Base-by-base conservation (phyloP, 2,113 vertebrate species). In the Pitta sordida region DNA sequence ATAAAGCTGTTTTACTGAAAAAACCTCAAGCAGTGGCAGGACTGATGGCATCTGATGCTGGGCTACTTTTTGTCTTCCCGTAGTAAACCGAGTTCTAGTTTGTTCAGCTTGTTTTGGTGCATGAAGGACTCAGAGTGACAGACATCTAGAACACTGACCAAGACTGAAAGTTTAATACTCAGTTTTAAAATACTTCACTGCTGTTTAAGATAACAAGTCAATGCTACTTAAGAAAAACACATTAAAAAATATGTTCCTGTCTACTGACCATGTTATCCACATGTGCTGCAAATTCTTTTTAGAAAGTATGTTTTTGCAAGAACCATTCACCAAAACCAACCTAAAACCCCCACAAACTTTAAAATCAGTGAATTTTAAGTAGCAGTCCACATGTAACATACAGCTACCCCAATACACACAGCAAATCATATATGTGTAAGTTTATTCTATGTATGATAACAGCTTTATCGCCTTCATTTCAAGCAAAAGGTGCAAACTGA, bases 21-120 rank as follows among this genome's bases (percentile, higher is more conserved):
- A 80, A 71, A 3, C 1, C 12, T 76, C 24, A 5, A 3, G 27
- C 17, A 37, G 17, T 9, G 2, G 17, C 3, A 3, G 10, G 9
- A 21, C n/a, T 62, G 15, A 21, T 65, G n/a, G n/a, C 3, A 1
- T 55, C 46, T 30, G 32, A 55, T 48, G 11, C 32, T 41, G 6
- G 7, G 23, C 36, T 84, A 63, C 23, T 8, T 6, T 51, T 87
- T 81, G 46, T 37, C 32, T 49, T 59, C 37, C 27, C 53, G 13
- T 2, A 51, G 30, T 7, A 75, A 70, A n/a, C 7, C 67, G 10
- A 55, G 21, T 22, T 91, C 36, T 44, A 41, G 15, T 27, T 62
- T 75, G n/a, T 53, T 76, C 21, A 34, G 23, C 32, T 59, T 75
- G 32, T 23, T 83, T 30, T n/a, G 13, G 34, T 53, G 11, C 24